Conservation (phyloP, 2,113 vertebrate genomes). For the Corydoras maculifer region DNA sequence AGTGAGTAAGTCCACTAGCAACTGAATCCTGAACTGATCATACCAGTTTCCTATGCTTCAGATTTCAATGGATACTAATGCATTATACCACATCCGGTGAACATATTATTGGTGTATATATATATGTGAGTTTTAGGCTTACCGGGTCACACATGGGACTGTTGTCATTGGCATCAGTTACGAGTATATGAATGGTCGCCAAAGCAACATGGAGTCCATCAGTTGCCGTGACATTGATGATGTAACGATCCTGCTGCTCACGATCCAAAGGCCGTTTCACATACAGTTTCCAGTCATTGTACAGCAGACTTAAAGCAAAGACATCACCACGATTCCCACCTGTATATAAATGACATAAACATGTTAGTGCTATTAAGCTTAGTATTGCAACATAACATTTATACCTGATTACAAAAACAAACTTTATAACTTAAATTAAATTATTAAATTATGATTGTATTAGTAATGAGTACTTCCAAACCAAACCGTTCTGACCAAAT, state of each 20-base stretch:
- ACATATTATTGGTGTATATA: background rate
- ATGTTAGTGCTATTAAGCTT: background rate
- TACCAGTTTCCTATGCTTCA: too few species aligned
- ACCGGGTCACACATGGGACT: conserved; percentile 88
- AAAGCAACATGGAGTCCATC: conserved; percentile 90
- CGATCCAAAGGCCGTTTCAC: conserved; percentile 86
- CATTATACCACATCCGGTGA: too few species aligned
- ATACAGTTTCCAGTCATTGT: conserved; percentile 95
- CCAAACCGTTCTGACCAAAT: too few species aligned
- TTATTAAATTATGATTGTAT: too few species aligned
- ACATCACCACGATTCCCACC: conserved; percentile 87
- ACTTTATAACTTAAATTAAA: too few species aligned
- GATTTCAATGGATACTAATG: too few species aligned
- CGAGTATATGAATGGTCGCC: conserved; percentile 79
- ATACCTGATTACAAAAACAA: too few species aligned
- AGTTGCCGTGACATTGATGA: conserved; percentile 87
- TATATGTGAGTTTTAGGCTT: conserved; percentile 30
- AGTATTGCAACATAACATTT: too few species aligned
- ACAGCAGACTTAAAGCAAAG: conserved; percentile 87
- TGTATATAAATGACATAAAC: conserved; percentile 38
- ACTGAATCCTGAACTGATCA: too few species aligned
- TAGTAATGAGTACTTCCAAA: too few species aligned
- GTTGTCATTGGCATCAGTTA: conserved; percentile 90
- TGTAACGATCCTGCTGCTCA: conserved; percentile 81
- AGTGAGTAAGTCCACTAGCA: too few species aligned